phyloP scores from a whole-genome alignment of 2,888 invertebrate species.

The Athalia rosae region DNA sequence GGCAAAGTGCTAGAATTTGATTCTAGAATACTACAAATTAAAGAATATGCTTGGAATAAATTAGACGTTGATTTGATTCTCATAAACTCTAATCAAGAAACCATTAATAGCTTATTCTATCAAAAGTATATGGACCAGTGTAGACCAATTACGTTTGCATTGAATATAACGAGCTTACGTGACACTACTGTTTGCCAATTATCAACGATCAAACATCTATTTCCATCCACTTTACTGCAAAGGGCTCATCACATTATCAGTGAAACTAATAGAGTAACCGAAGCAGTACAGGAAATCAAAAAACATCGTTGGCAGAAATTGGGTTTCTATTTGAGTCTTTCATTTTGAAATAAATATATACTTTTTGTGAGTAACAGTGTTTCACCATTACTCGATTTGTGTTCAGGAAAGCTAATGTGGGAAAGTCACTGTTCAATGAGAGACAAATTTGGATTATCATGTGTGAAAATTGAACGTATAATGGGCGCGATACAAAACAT shows the following conservation, averaged over 20 bases:
- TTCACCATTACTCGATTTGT: background rate
- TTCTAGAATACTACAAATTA: constrained; percentile 12
- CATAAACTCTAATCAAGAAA: constrained; percentile 23
- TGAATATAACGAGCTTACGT: constrained; percentile 22
- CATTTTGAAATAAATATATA: background rate
- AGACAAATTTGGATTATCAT: constrained; percentile 38
- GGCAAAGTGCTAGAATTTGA: constrained; percentile 21
- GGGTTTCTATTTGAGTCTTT: background rate
- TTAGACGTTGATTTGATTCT: constrained; percentile 15
- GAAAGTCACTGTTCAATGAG: constrained; percentile 45
- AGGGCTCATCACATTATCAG: constrained; percentile 21
- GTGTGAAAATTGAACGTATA: constrained; percentile 43
- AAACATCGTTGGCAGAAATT: constrained; percentile 13
- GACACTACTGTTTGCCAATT: constrained; percentile 10
- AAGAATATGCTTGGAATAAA: constrained; percentile 22
- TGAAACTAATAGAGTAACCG: constrained; percentile 19
- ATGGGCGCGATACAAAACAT: constrained; percentile 43
- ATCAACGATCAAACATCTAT: background rate
- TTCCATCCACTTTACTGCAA: constrained; percentile 8
- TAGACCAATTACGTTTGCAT: constrained; percentile 14
- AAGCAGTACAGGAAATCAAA: constrained; percentile 1
- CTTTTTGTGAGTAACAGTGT: background rate
- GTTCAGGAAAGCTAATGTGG: constrained; percentile 49
- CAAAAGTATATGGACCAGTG: constrained; percentile 34
- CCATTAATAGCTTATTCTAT: constrained; percentile 6